These are phyloP conservation scores for Saguinus midas DNA, from an alignment of 2,113 vertebrate species.

Conservation along the genomic window DNA sequence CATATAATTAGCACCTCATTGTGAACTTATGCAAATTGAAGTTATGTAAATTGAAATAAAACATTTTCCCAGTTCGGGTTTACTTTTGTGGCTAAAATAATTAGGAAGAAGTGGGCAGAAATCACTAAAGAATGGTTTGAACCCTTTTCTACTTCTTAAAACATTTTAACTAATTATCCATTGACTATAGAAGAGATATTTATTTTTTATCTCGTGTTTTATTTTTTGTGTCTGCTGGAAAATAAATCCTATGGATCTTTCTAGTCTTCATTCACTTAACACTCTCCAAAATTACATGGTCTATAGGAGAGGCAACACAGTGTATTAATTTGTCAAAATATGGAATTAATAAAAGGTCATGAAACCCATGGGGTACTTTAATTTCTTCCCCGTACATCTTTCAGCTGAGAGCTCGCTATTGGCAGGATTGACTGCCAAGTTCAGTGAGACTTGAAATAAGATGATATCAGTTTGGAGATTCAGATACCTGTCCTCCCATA, in stretches of 20 bases:
- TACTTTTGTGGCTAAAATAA: neutral
- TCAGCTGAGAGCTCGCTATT: neutral
- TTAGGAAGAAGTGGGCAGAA: neutral
- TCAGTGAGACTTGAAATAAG: constrained; percentile 31
- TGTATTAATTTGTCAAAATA: neutral
- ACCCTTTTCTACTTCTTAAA: neutral
- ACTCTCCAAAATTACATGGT: neutral
- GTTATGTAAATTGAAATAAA: neutral
- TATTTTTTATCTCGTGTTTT: constrained; percentile 13
- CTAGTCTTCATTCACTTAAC: neutral
- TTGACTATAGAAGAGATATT: neutral
- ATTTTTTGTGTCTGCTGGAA: neutral
- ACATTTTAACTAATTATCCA: neutral
- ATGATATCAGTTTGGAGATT: neutral
- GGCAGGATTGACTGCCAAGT: neutral
- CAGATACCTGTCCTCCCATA: neutral
- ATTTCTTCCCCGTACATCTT: neutral
- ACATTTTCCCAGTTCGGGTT: neutral
- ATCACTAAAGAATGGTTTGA: neutral
- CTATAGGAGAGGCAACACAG: neutral
- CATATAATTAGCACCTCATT: neutral
- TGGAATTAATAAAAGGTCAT: neutral
- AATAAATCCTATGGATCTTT: neutral
- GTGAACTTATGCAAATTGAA: neutral
- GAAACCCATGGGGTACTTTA: neutral